phyloP scores from a whole-genome alignment of 2,797 vertebrate species.

The Anabacerthia variegaticeps region DNA sequence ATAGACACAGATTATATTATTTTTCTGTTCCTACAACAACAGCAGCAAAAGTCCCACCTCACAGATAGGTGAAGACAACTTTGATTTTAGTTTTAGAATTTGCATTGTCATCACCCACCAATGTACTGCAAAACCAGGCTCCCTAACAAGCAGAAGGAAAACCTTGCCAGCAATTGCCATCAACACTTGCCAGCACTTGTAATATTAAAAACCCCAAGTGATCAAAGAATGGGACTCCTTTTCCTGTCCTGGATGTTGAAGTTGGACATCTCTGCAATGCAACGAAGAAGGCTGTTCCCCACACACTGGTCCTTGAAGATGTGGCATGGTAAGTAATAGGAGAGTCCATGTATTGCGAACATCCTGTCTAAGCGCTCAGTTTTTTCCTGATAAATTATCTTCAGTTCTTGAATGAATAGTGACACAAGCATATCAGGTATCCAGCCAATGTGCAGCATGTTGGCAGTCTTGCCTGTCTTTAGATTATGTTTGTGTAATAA shows the following conservation, averaged over 20 bases:
- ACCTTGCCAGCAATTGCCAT: neutral
- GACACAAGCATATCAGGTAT: neutral
- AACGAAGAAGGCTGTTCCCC: neutral
- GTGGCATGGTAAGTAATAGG: neutral
- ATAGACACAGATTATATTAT: neutral
- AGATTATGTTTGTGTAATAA: neutral
- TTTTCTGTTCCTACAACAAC: neutral
- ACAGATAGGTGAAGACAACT: neutral
- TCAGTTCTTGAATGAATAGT: neutral
- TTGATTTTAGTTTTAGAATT: neutral
- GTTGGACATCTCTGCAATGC: accelerated
- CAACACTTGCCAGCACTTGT: neutral
- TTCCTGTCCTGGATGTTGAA: neutral
- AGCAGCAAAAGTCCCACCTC: neutral
- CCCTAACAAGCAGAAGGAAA: neutral
- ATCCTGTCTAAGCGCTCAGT: neutral
- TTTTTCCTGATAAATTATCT: neutral
- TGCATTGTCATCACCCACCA: neutral
- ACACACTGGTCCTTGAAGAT: neutral
- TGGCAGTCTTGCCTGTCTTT: neutral
- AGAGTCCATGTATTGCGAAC: neutral
- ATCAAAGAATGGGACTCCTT: neutral
- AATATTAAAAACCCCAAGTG: neutral
- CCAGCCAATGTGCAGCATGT: neutral
- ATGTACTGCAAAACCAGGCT: neutral